A percentile compares a stretch with the other conserved stretches of the same genome.
These are phyloP conservation scores for Apamea epomidion DNA, from an alignment of 2,888 invertebrate genomes.

Conservation along the genomic window DNA sequence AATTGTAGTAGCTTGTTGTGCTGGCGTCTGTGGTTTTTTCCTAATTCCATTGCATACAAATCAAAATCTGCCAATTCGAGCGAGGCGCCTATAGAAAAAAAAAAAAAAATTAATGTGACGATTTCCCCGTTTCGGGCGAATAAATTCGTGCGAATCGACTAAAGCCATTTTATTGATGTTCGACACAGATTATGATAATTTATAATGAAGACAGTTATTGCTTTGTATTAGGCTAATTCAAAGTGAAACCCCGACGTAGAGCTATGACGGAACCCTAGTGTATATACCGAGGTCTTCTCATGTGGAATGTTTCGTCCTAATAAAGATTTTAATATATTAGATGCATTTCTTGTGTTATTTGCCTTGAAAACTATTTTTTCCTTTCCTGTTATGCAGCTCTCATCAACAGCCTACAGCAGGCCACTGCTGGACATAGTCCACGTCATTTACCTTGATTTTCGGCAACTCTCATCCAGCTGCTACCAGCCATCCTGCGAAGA, in stretches of 20 bases:
- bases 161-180: constrained; percentile 48
- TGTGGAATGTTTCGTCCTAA: constrained; percentile 69
- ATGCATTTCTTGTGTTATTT: constrained; percentile 48
- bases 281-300: constrained; percentile 47
- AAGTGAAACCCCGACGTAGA: constrained; percentile 32
- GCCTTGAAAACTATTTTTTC: neutral
- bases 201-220: constrained; percentile 25
- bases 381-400: too few species aligned
- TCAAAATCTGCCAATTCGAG: neutral
- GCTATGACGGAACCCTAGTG: constrained; percentile 26
- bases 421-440: too few species aligned
- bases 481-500: too few species aligned
- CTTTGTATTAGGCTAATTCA: constrained; percentile 32
- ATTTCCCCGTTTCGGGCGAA: neutral
- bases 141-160: neutral
- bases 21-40: neutral
- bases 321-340: constrained; percentile 69
- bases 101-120: neutral
- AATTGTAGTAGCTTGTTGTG: too few species aligned
- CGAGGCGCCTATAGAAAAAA: too few species aligned
- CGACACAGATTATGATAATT: constrained; percentile 39
- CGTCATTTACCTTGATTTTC: too few species aligned
- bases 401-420: neutral
- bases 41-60: neutral
- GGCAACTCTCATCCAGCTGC: too few species aligned